phyloP scores from a whole-genome alignment of 2,888 invertebrate genomes.

The Cheilosia scutellata region DNA sequence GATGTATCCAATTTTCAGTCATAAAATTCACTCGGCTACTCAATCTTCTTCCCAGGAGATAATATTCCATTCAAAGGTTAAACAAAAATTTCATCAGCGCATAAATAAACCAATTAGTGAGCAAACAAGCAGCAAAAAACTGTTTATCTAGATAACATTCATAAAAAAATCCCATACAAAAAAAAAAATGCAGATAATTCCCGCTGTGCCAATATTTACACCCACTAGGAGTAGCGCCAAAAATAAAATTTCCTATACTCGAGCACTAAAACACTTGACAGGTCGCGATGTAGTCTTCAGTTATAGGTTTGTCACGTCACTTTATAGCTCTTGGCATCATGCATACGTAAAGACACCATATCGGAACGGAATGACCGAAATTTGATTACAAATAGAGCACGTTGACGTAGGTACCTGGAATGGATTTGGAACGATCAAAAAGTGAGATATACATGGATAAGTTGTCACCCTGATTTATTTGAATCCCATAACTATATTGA shows the following conservation, averaged over 20 bases:
- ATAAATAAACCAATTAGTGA: slow-evolving; percentile 18
- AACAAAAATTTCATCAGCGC: slow-evolving; percentile 14
- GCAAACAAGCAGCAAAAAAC: background rate
- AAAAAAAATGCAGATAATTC: background rate
- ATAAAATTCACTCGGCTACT: slow-evolving; percentile 3
- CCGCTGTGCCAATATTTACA: slow-evolving; percentile 22
- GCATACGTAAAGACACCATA: background rate
- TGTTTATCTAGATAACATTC: background rate
- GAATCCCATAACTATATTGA: background rate
- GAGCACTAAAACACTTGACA: slow-evolving; percentile 18
- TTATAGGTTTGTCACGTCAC: background rate
- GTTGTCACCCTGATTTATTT: slow-evolving; percentile 53
- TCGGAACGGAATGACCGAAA: background rate
- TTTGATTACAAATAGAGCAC: slow-evolving; percentile 5
- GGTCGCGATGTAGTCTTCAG: slow-evolving; percentile 23
- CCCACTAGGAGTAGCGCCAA: slow-evolving; percentile 19
- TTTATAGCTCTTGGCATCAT: slow-evolving; percentile 24
- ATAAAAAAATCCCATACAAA: slow-evolving; percentile 2
- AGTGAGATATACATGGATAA: background rate
- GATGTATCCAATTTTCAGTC: slow-evolving; percentile 7
- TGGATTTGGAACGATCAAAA: slow-evolving; percentile 1
- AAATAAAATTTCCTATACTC: background rate
- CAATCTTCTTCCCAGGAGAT: background rate
- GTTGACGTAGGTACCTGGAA: slow-evolving; percentile 34
- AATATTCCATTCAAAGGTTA: slow-evolving; percentile 10